Conservation (phyloP, 2,113 vertebrate genomes). For the Columba janthina region DNA sequence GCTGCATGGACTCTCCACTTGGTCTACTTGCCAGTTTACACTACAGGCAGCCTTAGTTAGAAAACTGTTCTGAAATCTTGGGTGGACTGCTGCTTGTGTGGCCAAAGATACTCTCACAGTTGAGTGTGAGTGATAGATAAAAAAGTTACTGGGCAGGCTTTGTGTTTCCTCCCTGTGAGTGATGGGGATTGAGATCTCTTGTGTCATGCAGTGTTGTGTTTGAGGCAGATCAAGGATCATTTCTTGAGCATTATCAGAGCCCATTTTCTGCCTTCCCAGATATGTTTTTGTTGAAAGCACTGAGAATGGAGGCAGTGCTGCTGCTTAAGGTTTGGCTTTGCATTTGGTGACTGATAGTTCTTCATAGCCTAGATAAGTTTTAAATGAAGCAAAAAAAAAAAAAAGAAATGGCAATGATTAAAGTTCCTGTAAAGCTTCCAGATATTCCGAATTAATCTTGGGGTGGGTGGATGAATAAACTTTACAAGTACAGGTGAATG, state of each 20-base stretch:
- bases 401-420: background rate
- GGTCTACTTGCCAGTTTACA: background rate
- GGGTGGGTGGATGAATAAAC: background rate
- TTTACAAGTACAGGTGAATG: background rate
- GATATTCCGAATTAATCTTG: background rate
- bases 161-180: background rate
- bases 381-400: background rate
- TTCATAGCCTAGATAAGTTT: background rate
- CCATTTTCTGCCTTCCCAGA: background rate
- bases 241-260: background rate
- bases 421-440: background rate
- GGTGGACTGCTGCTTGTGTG: background rate
- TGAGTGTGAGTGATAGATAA: background rate
- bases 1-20: background rate
- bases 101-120: background rate
- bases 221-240: rapidly evolving
- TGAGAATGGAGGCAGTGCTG: background rate
- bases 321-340: background rate
- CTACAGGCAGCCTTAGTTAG: background rate
- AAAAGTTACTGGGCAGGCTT: background rate
- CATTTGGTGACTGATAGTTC: background rate
- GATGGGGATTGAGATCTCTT: background rate
- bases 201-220: rapidly evolving
- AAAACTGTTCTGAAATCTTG: background rate
- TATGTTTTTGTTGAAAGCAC: background rate